Conservation (phyloP, 2,113 vertebrate genomes). For the Spheniscus mendiculus region DNA sequence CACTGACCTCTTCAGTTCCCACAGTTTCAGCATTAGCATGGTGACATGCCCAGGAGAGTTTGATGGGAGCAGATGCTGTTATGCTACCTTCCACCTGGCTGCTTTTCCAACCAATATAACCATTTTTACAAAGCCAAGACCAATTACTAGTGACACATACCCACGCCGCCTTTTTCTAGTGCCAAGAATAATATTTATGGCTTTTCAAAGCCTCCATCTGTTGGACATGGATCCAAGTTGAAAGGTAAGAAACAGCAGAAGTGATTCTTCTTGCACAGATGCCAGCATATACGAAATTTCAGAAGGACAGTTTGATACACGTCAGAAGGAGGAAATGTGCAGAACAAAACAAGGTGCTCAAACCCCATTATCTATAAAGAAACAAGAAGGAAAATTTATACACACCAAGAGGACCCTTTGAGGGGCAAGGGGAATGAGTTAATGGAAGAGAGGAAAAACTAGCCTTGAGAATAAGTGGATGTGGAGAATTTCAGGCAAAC, state of each 20-base stretch:
- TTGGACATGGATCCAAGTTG: neutral
- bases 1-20: neutral
- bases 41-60: neutral
- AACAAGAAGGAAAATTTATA: neutral
- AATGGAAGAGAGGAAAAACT: neutral
- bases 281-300: neutral
- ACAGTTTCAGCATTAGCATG: neutral
- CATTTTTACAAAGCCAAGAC: neutral
- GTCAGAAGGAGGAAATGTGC: neutral
- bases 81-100: neutral
- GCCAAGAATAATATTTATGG: slow-evolving; percentile 34
- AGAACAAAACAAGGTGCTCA: neutral
- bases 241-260: neutral
- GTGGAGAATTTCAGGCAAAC: neutral
- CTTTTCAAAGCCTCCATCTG: neutral
- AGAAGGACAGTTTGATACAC: neutral
- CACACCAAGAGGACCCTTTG: neutral
- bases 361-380: neutral
- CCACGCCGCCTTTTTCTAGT: slow-evolving; percentile 25
- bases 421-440: neutral
- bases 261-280: neutral
- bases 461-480: neutral
- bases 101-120: neutral
- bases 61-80: neutral
- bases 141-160: neutral